Conservation (phyloP, 2,888 invertebrate genomes). For the Epistrophella euchroma region DNA sequence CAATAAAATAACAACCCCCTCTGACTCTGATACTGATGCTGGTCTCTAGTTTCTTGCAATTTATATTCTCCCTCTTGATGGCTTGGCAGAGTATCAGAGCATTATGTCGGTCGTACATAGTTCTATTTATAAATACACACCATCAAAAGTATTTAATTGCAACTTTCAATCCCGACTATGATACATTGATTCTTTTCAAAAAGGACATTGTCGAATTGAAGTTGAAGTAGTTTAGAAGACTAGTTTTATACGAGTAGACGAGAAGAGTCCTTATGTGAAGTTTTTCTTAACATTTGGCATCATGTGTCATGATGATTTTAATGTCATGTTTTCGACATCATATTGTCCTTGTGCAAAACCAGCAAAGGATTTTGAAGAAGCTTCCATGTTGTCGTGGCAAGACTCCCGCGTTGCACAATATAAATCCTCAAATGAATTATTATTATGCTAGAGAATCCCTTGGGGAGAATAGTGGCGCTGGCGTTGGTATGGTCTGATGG, state of each 20-base stretch:
- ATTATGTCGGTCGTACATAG: neutral
- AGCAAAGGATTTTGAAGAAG: constrained; percentile 33
- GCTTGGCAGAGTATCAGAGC: neutral
- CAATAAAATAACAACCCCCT: constrained; percentile 65
- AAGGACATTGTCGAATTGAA: constrained; percentile 10
- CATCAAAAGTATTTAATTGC: constrained; percentile 36
- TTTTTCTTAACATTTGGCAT: constrained; percentile 52
- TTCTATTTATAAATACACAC: neutral
- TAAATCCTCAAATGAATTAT: constrained; percentile 63
- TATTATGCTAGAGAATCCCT: constrained; percentile 48
- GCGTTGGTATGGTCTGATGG: neutral
- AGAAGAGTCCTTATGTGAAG: constrained; percentile 19
- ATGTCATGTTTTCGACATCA: constrained; percentile 30
- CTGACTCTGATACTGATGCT: neutral
- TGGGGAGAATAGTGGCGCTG: neutral
- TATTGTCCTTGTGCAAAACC: constrained; percentile 34
- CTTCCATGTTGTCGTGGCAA: neutral
- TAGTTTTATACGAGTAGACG: neutral
- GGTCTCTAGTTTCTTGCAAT: constrained; percentile 55
- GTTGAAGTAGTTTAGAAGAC: neutral
- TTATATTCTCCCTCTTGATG: neutral
- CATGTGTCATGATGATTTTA: constrained; percentile 57
- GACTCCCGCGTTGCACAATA: neutral
- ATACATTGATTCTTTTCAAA: constrained; percentile 44
- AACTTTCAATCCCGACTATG: constrained; percentile 65